Base-by-base conservation (phyloP, 2,888 invertebrate genomes). In the Labia minor region DNA sequence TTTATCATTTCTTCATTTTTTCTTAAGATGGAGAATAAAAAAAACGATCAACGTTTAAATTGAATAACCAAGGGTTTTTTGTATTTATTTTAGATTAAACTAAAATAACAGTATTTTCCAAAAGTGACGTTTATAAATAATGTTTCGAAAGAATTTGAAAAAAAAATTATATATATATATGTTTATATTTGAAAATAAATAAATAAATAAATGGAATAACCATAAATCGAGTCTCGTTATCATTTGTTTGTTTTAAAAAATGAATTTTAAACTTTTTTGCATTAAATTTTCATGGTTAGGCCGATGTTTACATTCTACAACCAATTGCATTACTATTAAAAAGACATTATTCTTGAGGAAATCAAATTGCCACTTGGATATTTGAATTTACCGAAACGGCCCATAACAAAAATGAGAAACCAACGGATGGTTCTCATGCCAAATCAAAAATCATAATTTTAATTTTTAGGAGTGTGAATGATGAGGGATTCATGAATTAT, bases 131-230 rank as follows among this genome's bases (percentile, higher is more conserved):
- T 49, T 49, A 49, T 49, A 49, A 49, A 26, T 26, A 26, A 49
- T 49, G 49, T 49, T 14, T 49, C 49, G 14, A 11, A 49, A 49
- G 49, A 49, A 49, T 49, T 4, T 49, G 14, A 14, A 49, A 49
- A 8, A 8, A 26, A n/a, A n/a, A n/a, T n/a, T n/a, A n/a, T n/a
- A n/a, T n/a, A n/a, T n/a, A n/a, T n/a, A n/a, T n/a, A n/a, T n/a
- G n/a, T n/a, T n/a, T n/a, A n/a, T n/a, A n/a, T n/a, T n/a, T n/a
- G 14, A 49, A 49, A 49, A 49, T 49, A 49, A 49, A 49, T 49
- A 49, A 49, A 49, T 49, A 49, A 49, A 49, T 49, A 26, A 26
- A 8, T 3, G 26, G 8, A 26, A 26, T 8, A 8, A 26, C 4
- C 26, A 26, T 3, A 26, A 26, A 8, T 10, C 49, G 14, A 49